Conservation (phyloP, 2,888 invertebrate genomes). For the Drosophila putrida region DNA sequence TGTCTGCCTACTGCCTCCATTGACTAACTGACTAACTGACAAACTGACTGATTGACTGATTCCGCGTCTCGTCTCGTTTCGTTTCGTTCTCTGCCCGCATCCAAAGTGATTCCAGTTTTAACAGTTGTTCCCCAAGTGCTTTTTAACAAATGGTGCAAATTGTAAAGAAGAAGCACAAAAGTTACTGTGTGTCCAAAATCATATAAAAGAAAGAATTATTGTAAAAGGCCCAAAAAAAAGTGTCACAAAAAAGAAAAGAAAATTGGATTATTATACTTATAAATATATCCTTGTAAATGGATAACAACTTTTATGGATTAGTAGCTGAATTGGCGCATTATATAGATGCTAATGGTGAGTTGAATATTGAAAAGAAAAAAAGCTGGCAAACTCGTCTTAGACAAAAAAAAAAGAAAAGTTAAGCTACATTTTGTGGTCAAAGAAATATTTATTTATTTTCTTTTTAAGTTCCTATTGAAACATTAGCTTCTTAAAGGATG, state of each 20-base stretch:
- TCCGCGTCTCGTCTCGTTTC: constrained; percentile 14
- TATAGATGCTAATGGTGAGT: constrained; percentile 72
- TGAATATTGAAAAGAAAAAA: not conserved
- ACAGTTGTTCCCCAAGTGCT: constrained; percentile 40
- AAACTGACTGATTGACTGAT: constrained; percentile 32
- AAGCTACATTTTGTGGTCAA: constrained; percentile 50
- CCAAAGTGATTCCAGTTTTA: constrained; percentile 32
- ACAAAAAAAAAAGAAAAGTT: not conserved
- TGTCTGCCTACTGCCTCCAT: constrained; percentile 15
- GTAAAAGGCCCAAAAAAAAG: too few relatives aligned
- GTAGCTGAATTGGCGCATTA: constrained; percentile 69
- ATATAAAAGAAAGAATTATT: constrained; percentile 2
- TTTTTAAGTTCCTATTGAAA: not conserved
- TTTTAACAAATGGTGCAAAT: constrained; percentile 39
- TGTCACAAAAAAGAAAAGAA: constrained; percentile 3
- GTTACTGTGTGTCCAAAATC: constrained; percentile 26
- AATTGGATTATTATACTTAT: constrained; percentile 7
- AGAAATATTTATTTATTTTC: too few relatives aligned
- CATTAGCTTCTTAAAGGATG: not conserved
- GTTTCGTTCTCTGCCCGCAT: constrained; percentile 33
- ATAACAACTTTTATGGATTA: constrained; percentile 73
- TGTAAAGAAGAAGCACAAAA: constrained; percentile 23
- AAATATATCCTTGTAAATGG: constrained; percentile 56
- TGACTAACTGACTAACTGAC: constrained; percentile 23
- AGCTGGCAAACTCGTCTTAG: constrained; percentile 50